Conservation (phyloP, 2,113 vertebrate genomes). For the Piaya cayana region DNA sequence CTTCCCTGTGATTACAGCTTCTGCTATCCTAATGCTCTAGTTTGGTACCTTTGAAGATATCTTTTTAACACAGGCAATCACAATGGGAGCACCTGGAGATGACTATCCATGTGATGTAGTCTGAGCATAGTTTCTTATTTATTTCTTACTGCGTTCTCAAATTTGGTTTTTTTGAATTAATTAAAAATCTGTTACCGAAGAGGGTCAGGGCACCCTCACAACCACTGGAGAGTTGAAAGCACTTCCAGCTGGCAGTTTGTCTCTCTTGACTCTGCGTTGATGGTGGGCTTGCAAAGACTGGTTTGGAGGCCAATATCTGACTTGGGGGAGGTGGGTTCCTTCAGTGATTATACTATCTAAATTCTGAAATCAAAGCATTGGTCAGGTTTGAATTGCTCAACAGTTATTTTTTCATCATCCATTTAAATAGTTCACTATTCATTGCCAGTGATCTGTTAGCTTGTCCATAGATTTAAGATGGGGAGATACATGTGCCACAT, state of each 20-base stretch:
- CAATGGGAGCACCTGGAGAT: not conserved
- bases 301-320: not conserved
- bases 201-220: not conserved
- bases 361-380: not conserved
- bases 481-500: not conserved
- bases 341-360: not conserved
- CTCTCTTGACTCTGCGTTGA: not conserved
- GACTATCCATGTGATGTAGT: not conserved
- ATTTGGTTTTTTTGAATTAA: not conserved
- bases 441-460: not conserved
- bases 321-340: not conserved
- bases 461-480: not conserved
- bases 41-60: not conserved
- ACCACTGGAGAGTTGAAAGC: not conserved
- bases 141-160: not conserved
- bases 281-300: not conserved
- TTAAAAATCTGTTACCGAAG: not conserved
- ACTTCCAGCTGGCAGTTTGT: not conserved
- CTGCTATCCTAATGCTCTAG: not conserved
- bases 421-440: not conserved
- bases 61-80: rapidly evolving
- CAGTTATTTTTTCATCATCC: not conserved
- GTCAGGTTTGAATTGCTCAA: not conserved
- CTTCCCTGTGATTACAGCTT: not conserved
- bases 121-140: not conserved